Evolutionary conservation across 64 coral and sea anemone species (phyloP).

Genomic region (Porites lutea): DNA sequence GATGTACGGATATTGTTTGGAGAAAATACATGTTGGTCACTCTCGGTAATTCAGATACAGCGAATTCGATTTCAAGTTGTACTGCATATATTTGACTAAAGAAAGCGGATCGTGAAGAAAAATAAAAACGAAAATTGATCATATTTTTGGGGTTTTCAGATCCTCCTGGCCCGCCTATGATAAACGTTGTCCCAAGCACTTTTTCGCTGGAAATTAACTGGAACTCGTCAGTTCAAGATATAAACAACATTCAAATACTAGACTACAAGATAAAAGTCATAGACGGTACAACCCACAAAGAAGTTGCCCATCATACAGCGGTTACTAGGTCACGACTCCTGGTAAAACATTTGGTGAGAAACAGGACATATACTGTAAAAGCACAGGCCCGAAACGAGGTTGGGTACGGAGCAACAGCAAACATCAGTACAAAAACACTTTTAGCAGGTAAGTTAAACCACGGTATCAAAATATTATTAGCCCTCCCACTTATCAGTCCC

Average conservation of each 20-base stretch:
- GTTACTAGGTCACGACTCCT: not conserved
- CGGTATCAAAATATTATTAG: too few relatives aligned
- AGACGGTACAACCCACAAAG: not conserved
- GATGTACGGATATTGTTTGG: too few relatives aligned
- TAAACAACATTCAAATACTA: not conserved
- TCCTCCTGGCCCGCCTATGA: not conserved
- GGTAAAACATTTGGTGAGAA: constrained; percentile 7
- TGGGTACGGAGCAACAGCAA: constrained; percentile 13
- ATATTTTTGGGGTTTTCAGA: not conserved
- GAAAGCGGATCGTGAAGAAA: not conserved
- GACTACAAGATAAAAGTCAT: constrained; percentile 11
- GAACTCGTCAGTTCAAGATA: constrained; percentile 14
- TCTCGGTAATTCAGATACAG: too few relatives aligned
- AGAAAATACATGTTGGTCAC: too few relatives aligned
- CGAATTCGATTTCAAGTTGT: not conserved
- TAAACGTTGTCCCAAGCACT: not conserved
- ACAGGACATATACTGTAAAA: constrained; percentile 7
- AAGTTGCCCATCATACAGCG: not conserved
- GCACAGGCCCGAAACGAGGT: constrained; percentile 36
- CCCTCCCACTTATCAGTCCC: too few relatives aligned
- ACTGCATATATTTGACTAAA: not conserved
- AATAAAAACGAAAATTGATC: too few relatives aligned
- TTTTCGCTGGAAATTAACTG: constrained; percentile 6
- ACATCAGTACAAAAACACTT: constrained; percentile 28
- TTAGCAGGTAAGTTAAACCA: not conserved